Evolutionary conservation across 64 coral and sea anemone species (phyloP).

Genomic region (Montipora cactus): DNA sequence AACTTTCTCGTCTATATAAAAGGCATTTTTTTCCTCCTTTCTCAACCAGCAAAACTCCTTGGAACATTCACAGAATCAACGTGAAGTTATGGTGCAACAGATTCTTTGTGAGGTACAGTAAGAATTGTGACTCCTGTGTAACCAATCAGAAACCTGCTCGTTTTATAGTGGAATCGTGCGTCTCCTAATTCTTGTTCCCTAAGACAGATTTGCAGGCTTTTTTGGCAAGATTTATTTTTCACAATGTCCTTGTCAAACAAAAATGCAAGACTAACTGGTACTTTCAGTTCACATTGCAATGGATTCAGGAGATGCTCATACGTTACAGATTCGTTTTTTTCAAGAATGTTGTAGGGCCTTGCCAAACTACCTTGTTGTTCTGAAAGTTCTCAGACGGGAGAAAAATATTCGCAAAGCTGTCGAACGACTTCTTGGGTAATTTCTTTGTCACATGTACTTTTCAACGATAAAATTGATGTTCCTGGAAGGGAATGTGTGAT

Average conservation of each 20-base stretch:
- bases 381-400: neutral
- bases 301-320: too few relatives aligned
- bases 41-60: neutral
- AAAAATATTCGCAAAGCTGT: neutral
- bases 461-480: neutral
- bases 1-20: neutral
- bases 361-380: too few relatives aligned
- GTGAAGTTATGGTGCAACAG: neutral
- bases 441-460: neutral
- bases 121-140: neutral
- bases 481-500: neutral
- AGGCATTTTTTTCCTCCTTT: neutral
- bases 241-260: too few relatives aligned
- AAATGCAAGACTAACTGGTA: too few relatives aligned
- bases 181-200: too few relatives aligned
- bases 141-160: neutral
- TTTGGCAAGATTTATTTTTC: too few relatives aligned
- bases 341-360: too few relatives aligned
- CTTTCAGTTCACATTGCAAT: too few relatives aligned
- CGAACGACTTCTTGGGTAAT: neutral
- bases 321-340: too few relatives aligned
- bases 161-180: too few relatives aligned
- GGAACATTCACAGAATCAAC: neutral
- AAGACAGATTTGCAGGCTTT: too few relatives aligned
- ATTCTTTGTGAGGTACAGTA: neutral